Evolutionary conservation across 1,140 invertebrate species (phyloP).

Genomic region (Sminthurinus signatus): DNA sequence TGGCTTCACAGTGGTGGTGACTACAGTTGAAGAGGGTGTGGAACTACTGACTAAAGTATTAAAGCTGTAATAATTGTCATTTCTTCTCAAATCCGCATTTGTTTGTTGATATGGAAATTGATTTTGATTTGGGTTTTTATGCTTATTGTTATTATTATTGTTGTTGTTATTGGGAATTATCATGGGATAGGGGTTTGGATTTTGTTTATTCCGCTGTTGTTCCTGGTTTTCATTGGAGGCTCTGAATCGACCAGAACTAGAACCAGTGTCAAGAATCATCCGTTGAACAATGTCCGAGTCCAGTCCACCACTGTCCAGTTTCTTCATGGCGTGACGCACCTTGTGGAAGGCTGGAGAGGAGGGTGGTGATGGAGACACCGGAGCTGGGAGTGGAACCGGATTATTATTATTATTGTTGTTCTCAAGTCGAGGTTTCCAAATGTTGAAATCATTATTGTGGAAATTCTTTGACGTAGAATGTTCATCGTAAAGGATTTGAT

Average conservation of each 20-base stretch:
- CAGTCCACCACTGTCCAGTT: constrained; percentile 32
- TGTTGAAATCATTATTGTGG: no score
- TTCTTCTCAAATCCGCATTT: no score
- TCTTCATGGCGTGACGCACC: constrained; percentile 39
- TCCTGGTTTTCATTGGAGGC: neutral
- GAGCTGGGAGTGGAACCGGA: neutral
- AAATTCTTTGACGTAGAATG: no score
- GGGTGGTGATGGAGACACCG: neutral
- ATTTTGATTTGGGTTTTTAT: neutral
- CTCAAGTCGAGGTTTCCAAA: no score
- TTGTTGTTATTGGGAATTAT: neutral
- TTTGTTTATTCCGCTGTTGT: neutral
- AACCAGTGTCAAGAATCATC: constrained; percentile 36
- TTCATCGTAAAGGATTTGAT: no score
- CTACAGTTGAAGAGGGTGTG: neutral
- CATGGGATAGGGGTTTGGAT: neutral
- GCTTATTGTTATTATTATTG: neutral
- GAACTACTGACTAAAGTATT: no score
- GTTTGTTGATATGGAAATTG: no score
- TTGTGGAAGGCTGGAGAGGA: constrained; percentile 33
- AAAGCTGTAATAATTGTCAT: no score
- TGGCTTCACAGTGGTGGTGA: neutral
- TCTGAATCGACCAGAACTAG: neutral
- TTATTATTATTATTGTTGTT: no score
- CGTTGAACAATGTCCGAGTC: constrained; percentile 30